These are phyloP conservation scores for Epicampocera succincta DNA, from an alignment of 2,888 invertebrate genomes.

Conservation along the genomic window DNA sequence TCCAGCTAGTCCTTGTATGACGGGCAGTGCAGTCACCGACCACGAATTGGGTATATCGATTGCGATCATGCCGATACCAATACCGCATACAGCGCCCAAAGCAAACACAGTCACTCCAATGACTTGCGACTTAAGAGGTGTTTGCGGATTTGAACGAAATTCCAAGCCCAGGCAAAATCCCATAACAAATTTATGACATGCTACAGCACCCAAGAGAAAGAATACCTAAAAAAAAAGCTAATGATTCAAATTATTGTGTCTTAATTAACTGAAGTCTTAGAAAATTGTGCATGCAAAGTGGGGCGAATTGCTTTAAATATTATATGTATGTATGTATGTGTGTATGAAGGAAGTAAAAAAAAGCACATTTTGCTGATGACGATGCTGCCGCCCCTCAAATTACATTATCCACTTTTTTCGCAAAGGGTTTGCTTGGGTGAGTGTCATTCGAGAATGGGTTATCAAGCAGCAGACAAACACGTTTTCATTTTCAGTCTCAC, in stretches of 20 bases:
- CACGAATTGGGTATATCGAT: constrained; percentile 82
- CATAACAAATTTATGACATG: constrained; percentile 91
- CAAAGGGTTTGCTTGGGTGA: no score
- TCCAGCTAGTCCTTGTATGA: constrained; percentile 88
- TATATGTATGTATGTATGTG: no score
- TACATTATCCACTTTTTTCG: no score
- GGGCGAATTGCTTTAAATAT: no score
- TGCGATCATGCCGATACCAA: constrained; percentile 86
- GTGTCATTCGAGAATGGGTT: no score
- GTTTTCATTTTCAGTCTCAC: no score
- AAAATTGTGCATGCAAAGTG: no score
- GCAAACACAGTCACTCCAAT: constrained; percentile 86
- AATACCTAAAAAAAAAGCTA: constrained; percentile 83
- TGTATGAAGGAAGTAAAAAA: no score
- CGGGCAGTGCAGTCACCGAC: constrained; percentile 82
- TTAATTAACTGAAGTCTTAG: no score
- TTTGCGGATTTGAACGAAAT: constrained; percentile 83
- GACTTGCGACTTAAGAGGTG: constrained; percentile 82
- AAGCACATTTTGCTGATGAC: no score
- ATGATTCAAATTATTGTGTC: neutral
- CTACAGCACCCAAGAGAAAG: constrained; percentile 86
- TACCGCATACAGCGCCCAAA: constrained; percentile 86
- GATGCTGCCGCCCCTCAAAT: no score
- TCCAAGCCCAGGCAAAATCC: constrained; percentile 91
- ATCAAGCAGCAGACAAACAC: no score